phyloP scores from a whole-genome alignment of 2,113 vertebrate species.

The Oncorhynchus masou region DNA sequence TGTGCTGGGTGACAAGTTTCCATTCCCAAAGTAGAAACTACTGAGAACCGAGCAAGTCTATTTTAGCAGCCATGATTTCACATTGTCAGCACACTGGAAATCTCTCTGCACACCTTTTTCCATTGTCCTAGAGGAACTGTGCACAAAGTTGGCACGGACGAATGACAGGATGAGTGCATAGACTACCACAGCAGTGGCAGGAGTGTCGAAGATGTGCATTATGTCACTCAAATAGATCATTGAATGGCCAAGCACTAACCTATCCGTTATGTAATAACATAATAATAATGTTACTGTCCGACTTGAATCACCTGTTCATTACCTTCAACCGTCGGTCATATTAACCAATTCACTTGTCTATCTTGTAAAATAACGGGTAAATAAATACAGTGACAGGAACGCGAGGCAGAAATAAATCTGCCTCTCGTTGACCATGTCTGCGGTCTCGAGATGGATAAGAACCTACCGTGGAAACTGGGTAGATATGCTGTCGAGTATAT shows the following conservation, averaged over 20 bases:
- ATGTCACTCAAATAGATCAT: not conserved
- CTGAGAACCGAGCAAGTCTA: not conserved
- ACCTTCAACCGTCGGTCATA: not conserved
- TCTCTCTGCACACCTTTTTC: not conserved
- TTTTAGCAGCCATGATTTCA: not conserved
- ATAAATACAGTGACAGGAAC: no score
- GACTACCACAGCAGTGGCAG: not conserved
- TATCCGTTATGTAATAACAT: no score
- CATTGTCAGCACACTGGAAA: not conserved
- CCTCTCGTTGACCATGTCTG: no score
- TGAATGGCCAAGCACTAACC: not conserved
- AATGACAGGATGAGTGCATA: not conserved
- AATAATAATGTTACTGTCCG: not conserved
- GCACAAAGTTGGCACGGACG: not conserved
- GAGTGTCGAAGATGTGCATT: not conserved
- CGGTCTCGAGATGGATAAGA: no score
- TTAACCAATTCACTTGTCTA: no score
- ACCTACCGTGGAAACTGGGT: not conserved
- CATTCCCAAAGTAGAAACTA: conserved; percentile 5
- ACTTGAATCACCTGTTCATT: not conserved
- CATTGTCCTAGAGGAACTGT: no score
- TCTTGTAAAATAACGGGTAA: no score
- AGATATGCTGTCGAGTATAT: not conserved
- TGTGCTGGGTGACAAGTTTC: conserved; percentile 1
- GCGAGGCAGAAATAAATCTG: no score